These are phyloP conservation scores for Myocastor coypus DNA, from an alignment of 2,113 vertebrate species.

Conservation along the genomic window DNA sequence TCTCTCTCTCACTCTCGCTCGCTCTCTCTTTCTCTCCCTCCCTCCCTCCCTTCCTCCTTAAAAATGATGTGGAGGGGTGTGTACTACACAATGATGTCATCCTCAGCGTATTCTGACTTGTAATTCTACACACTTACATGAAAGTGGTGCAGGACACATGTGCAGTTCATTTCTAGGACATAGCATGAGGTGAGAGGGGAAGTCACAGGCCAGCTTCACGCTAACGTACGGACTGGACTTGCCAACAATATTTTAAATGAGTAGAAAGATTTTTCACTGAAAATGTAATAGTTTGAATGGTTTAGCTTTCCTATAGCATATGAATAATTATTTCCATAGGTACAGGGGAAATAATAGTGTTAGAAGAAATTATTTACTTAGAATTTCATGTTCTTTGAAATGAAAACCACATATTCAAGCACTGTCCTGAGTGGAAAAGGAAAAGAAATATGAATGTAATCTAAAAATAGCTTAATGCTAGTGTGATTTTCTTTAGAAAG, in stretches of 20 bases:
- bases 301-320: background rate
- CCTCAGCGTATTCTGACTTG: background rate
- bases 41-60: background rate
- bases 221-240: background rate
- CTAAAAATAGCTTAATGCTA: background rate
- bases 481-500: slow-evolving; percentile 9
- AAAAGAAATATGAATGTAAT: slow-evolving; percentile 26
- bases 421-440: slow-evolving; percentile 31
- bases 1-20: too few relatives aligned
- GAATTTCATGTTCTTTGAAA: slow-evolving; percentile 59
- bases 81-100: background rate
- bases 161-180: background rate
- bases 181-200: background rate
- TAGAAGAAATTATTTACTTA: slow-evolving; percentile 47
- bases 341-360: background rate
- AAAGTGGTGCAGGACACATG: background rate
- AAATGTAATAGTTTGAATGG: background rate
- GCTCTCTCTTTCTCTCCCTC: too few relatives aligned
- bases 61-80: background rate
- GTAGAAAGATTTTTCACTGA: background rate
- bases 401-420: slow-evolving; percentile 22
- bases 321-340: slow-evolving; percentile 61
- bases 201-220: background rate
- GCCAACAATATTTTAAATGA: background rate
- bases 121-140: too few relatives aligned